Evolutionary conservation across 2,888 invertebrate species (phyloP), one percentile per base, ranked within the genome.

Genomic region (Ophion slaviceki): DNA sequence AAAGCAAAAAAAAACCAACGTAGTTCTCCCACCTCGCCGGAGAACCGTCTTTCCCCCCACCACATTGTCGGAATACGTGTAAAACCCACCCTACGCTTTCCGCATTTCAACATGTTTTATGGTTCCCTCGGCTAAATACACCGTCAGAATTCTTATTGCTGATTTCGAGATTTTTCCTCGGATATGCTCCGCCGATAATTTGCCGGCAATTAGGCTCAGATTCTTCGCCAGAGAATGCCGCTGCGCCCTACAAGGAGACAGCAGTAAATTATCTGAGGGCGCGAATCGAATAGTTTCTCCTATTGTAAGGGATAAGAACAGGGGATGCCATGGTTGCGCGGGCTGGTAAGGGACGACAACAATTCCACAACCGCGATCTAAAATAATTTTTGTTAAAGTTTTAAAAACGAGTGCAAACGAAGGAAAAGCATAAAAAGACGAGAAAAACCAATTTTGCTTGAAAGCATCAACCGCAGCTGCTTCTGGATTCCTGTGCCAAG

Each of bases 271-370:
- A 62, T 32, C 20, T 14, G 77, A 62, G n/a, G 90, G 89, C n/a
- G 66, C 24, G 62, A 89, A 82, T 6, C 59, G 10, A 40, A 86
- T 40, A 1, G 76, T 70, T 10, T 70, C 20, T 70, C 36, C 59
- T 17, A 81, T 72, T 2, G 61, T 17, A 28, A 88, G 10, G 10
- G 47, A 59, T 62, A 24, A 67, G 17, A 86, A 88, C 32, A 88
- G 32, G 4, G 91, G 91, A 72, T 86, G 92, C 92, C 90, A 92
- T 0, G 90, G 88, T 79, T 92, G 91, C 2, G 86, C 82, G 61
- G 87, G 86, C 91, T 89, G 92, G 10, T 82, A 53, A 17, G 90
- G 91, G 11, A 91, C 90, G 2, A 92, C 90, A 17, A 92, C 68
- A 45, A 92, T 90, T 3, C 91, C 91, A 36, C 75, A 78, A 5